Evolutionary conservation across 2,797 vertebrate genomes (phyloP), one percentile per base, ranked within the genome.

Genomic region (Pelodytes ibericus): DNA sequence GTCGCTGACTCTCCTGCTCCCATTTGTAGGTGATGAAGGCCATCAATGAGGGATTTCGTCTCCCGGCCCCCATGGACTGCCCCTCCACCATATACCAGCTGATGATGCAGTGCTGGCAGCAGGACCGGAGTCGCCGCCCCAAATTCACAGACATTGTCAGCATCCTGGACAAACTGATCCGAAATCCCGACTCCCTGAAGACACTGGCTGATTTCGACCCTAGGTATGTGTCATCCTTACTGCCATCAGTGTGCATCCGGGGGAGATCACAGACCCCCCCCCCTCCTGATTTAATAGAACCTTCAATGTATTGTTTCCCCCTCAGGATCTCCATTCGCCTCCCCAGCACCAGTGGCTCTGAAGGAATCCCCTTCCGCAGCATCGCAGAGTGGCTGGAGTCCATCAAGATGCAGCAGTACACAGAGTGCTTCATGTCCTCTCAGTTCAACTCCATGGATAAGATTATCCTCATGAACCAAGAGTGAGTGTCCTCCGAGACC

Each of bases 31-130:
- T 99, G 76, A 99, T 99, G 97, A 99, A 98, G 81, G 95, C 95
- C 53, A 98, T 99, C 86, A 97, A 97, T 0, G 97, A 99, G 2
- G 96, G 94, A 24, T 99, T 96, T 91, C 92, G 97, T 81, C 93
- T 99, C 3, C 97, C 97, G 0, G 95, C 97, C 0, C 97, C 97
- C 0, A 94, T 98, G 93, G 95, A 98, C 84, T 98, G 96, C 15
- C 96, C 97, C 0, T 98, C 97, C 0, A 92, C 97, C 26, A 91
- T 99, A 85, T 95, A 99, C 88, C 96, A 99, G 89, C 94, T 99
- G 80, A 99, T 99, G 96, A 89, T 98, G 70, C 95, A 96, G 81
- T 99, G 97, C 83, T 99, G 97, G 97, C 94, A 93, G 83, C 95
- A 98, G 74, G 97, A 99, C 26, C 92, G 95, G 1, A 36, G 88